Conservation (phyloP, 2,113 vertebrate species). For the Zootoca vivipara region DNA sequence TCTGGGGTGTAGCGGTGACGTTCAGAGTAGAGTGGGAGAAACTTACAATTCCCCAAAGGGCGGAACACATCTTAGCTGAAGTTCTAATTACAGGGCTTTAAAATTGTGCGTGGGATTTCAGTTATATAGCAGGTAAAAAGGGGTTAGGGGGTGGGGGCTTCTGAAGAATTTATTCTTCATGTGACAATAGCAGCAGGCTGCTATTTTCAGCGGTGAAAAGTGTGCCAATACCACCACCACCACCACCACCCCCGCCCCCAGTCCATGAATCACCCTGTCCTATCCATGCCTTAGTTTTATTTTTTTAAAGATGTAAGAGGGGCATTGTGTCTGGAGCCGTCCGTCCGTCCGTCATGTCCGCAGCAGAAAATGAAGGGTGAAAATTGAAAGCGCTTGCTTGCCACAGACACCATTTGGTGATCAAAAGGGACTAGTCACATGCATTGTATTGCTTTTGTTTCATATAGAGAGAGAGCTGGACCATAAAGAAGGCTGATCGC, state of each 20-base stretch:
- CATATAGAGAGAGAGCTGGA: too few relatives aligned
- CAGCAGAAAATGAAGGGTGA: background rate
- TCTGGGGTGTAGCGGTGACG: too few relatives aligned
- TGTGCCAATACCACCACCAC: too few relatives aligned
- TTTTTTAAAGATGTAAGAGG: background rate
- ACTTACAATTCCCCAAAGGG: too few relatives aligned
- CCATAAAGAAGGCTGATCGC: too few relatives aligned
- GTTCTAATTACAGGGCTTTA: background rate
- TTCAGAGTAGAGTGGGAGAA: too few relatives aligned
- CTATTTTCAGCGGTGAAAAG: background rate
- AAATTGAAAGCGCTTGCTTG: background rate
- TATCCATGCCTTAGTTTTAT: background rate
- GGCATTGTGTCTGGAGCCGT: background rate
- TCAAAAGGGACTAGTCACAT: background rate
- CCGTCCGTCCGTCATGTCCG: background rate
- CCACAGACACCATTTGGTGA: rapidly evolving
- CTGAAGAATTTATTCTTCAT: background rate
- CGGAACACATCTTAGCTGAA: too few relatives aligned
- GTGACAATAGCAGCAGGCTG: background rate
- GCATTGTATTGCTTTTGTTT: background rate
- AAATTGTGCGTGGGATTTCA: background rate
- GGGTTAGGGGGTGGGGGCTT: background rate
- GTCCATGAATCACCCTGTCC: background rate
- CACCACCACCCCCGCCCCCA: too few relatives aligned
- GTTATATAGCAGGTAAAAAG: background rate